phyloP scores from a whole-genome alignment of 1,140 invertebrate species.

The Drosophila simulans region DNA sequence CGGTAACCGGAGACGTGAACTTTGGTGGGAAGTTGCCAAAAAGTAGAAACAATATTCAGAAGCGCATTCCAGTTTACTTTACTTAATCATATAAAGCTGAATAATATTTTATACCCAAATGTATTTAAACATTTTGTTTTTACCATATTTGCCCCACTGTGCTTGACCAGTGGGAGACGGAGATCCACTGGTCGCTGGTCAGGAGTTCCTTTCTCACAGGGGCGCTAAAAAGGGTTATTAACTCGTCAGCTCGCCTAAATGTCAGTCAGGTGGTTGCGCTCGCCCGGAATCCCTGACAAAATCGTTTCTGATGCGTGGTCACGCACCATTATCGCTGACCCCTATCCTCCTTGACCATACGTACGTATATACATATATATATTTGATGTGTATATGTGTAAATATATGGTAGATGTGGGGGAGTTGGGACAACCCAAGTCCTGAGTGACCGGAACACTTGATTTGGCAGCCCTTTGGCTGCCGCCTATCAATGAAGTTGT shows the following conservation, averaged over 20 bases:
- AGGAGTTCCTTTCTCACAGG: conserved; percentile 17
- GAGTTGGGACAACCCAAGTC: not conserved
- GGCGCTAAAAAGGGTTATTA: conserved; percentile 84
- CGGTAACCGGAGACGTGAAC: not conserved
- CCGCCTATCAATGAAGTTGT: conserved; percentile 80
- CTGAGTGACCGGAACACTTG: conserved; percentile 43
- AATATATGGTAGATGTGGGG: not conserved
- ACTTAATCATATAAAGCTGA: too few relatives aligned
- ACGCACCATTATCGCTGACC: conserved; percentile 78
- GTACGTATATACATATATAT: not conserved
- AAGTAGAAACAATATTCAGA: not conserved
- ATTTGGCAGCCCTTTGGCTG: conserved; percentile 63
- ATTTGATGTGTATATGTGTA: not conserved
- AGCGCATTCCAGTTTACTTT: not conserved
- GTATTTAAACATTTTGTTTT: not conserved
- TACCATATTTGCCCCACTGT: conserved; percentile 17
- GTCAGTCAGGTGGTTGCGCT: conserved; percentile 71
- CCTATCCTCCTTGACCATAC: conserved; percentile 4
- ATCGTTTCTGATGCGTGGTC: conserved; percentile 83
- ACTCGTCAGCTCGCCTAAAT: conserved; percentile 81
- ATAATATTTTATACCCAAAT: too few relatives aligned
- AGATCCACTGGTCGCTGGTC: conserved; percentile 9
- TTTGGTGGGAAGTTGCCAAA: not conserved
- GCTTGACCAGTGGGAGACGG: not conserved
- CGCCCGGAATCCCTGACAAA: conserved; percentile 65